Conservation (phyloP, 2,113 vertebrate genomes). For the Cynopterus brachyotis region DNA sequence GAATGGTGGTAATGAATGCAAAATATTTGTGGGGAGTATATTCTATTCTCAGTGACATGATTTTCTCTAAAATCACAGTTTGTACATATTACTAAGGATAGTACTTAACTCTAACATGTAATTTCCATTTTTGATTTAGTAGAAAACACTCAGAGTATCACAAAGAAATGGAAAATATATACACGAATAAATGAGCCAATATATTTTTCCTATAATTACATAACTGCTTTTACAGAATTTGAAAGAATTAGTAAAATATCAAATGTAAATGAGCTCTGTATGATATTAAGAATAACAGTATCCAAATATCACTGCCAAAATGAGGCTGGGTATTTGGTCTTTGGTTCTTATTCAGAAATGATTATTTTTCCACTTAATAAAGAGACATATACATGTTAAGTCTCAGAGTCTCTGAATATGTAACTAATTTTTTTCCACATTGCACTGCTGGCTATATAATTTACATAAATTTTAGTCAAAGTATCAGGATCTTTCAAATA, state of each 20-base stretch:
- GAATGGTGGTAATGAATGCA: neutral
- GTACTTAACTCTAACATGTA: neutral
- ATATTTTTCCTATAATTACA: neutral
- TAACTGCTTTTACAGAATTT: neutral
- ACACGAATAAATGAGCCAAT: neutral
- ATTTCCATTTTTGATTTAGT: neutral
- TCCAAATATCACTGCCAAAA: neutral
- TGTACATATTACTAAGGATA: neutral
- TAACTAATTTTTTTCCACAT: neutral
- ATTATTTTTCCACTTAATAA: conserved; percentile 20
- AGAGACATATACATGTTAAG: neutral
- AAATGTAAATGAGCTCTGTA: neutral
- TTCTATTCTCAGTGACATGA: neutral
- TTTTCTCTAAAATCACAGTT: neutral
- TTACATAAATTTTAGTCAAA: neutral
- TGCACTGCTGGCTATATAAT: neutral
- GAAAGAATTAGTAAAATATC: neutral
- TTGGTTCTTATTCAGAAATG: conserved; percentile 28
- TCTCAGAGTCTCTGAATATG: neutral
- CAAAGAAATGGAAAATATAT: conserved; percentile 1
- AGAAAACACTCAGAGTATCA: neutral
- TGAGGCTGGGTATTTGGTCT: neutral
- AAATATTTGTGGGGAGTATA: neutral
- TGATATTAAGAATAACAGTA: neutral
- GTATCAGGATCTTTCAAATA: conserved; percentile 32